Evolutionary conservation across 2,113 vertebrate genomes (phyloP).

Genomic region (Chauna torquata): DNA sequence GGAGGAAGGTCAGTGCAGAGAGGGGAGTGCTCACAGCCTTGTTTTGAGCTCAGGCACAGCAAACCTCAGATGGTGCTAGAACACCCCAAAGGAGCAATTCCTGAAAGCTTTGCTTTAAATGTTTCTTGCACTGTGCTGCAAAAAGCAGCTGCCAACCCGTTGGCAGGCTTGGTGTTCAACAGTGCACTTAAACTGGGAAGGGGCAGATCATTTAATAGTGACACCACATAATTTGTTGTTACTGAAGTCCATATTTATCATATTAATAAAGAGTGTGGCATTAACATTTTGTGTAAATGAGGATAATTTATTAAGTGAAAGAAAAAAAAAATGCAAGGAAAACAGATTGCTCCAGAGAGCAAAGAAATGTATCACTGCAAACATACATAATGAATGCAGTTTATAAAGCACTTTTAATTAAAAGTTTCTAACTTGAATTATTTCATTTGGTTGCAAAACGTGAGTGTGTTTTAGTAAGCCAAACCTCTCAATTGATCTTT

Average conservation of each 20-base stretch:
- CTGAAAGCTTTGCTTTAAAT: background rate
- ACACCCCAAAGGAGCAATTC: background rate
- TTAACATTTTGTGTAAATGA: conserved; percentile 63
- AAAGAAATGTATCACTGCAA: conserved; percentile 68
- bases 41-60: background rate
- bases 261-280: conserved; percentile 44
- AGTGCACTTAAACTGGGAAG: conserved; percentile 2
- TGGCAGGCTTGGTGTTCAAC: background rate
- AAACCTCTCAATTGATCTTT: conserved; percentile 40
- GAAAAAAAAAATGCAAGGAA: conserved; percentile 60
- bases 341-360: conserved; percentile 42
- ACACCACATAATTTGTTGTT: conserved; percentile 41
- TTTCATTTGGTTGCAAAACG: background rate
- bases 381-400: conserved; percentile 54
- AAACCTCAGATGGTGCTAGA: background rate
- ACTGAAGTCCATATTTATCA: conserved; percentile 49
- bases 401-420: conserved; percentile 64
- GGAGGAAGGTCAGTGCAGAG: rapidly evolving
- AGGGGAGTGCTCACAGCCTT: background rate
- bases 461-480: background rate
- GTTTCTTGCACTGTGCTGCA: background rate
- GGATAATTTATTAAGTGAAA: conserved; percentile 28
- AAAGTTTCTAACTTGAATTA: conserved; percentile 42
- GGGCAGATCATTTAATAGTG: conserved; percentile 26
- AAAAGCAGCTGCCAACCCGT: background rate